Base-by-base conservation (phyloP, 2,797 vertebrate genomes). In the Dermochelys coriacea region DNA sequence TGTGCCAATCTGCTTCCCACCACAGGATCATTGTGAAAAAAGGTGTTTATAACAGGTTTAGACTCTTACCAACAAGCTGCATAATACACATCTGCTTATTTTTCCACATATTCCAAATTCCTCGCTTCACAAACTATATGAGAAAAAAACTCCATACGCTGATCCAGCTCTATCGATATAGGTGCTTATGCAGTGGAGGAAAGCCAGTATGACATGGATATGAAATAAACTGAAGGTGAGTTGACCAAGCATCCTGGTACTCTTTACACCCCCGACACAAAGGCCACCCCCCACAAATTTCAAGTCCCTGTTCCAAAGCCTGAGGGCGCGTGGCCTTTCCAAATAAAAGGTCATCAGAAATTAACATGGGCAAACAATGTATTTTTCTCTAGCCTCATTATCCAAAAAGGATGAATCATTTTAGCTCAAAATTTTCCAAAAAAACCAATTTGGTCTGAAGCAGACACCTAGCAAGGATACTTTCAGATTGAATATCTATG, bases 291-390 rank as follows among this genome's bases (percentile, higher is more conserved):
- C 55, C 3, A 18, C 94, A 93, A 96, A 86, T 81, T 92, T 88
- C 86, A 94, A 92, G 95, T 93, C 68, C 75, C 75, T 93, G 45
- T 51, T 61, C 84, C 88, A 85, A 57, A 93, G 23, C 11, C 27
- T 57, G 23, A 57, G 55, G 55, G 11, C 2, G 25, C 55, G 12
- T 11, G 23, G 25, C 55, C 55, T 57, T 57, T 29, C 27, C 57
- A 59, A 14, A 59, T 59, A 59, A 29, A 59, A 59, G 57, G 27
- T 59, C 10, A 59, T 57, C 12, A 25, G 27, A 59, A 5, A 29
- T 59, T 59, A 59, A 29, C 27, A 59, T 31, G 5, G 57, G 57
- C 27, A 29, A 59, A 59, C 12, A 59, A 59, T 31, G 57, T 12
- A 59, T 31, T 29, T 59, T 12, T 29, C 29, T 57, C 57, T 29